Evolutionary conservation across 1,140 invertebrate species (phyloP).

Genomic region (Papilio machaon): DNA sequence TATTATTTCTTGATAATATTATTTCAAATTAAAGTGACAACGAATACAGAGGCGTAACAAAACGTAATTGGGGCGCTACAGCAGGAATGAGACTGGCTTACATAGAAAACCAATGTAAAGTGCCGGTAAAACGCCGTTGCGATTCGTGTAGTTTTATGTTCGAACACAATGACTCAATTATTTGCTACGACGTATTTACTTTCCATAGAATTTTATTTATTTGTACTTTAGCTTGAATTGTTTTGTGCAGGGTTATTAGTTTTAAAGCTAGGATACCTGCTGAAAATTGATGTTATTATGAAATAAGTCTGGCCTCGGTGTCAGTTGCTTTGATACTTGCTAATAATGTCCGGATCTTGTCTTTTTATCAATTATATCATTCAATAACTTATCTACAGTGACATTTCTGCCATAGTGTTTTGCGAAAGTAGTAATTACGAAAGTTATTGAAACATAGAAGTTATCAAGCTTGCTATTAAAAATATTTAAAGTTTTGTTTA

Average conservation of each 20-base stretch:
- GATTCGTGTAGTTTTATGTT: conserved; percentile 23
- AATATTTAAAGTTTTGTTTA: conserved; percentile 1
- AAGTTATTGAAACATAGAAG: background rate
- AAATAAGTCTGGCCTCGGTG: too few species aligned
- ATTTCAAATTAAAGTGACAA: background rate
- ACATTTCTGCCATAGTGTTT: too few species aligned
- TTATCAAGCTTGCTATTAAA: background rate
- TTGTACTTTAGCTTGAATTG: background rate
- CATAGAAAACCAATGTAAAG: background rate
- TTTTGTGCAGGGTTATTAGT: background rate
- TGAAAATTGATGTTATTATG: background rate
- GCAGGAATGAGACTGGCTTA: background rate
- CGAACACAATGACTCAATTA: conserved; percentile 1
- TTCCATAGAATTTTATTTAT: background rate
- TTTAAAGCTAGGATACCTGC: background rate
- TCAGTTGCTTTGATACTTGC: background rate
- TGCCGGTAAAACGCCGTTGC: background rate
- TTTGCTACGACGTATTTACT: conserved; percentile 7
- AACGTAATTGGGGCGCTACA: background rate
- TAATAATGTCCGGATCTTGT: background rate
- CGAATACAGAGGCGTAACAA: background rate
- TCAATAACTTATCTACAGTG: too few species aligned
- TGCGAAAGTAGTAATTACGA: background rate
- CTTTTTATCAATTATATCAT: too few species aligned
- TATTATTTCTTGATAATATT: background rate